Conservation (phyloP, 2,113 vertebrate species). For the Eudyptes chrysolophus region DNA sequence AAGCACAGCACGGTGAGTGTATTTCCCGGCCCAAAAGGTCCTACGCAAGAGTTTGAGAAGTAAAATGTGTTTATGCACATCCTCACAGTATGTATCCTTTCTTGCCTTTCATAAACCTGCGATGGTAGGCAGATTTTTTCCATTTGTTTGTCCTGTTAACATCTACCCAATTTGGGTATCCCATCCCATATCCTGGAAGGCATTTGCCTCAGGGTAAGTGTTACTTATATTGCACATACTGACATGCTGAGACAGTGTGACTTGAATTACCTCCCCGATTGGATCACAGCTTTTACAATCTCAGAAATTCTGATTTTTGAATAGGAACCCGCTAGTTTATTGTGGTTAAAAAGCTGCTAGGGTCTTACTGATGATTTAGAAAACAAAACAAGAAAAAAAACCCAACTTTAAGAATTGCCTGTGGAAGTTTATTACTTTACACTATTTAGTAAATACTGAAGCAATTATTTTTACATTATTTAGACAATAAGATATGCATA, state of each 20-base stretch:
- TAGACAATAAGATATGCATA: constrained; percentile 12
- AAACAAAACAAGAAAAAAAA: not conserved
- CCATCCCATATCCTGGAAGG: not conserved
- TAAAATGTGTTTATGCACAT: not conserved
- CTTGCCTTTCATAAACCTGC: not conserved
- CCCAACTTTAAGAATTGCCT: not conserved
- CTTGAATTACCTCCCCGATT: not conserved
- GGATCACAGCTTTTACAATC: not conserved
- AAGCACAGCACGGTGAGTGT: not conserved
- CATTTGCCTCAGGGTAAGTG: not conserved
- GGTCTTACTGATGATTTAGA: not conserved
- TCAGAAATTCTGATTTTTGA: not conserved
- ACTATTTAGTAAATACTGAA: constrained; percentile 5
- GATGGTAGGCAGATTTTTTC: not conserved
- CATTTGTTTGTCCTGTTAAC: not conserved
- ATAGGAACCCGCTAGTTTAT: not conserved
- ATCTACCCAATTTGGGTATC: not conserved
- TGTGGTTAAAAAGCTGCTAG: not conserved
- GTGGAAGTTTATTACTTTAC: not conserved
- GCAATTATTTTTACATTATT: not conserved
- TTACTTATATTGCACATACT: not conserved
- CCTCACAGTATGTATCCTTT: not conserved
- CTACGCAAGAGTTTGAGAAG: not conserved
- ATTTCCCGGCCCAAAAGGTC: not conserved
- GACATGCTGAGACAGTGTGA: not conserved